Evolutionary conservation across 2,888 invertebrate species (phyloP).

Genomic region (Megamerina dolium): DNA sequence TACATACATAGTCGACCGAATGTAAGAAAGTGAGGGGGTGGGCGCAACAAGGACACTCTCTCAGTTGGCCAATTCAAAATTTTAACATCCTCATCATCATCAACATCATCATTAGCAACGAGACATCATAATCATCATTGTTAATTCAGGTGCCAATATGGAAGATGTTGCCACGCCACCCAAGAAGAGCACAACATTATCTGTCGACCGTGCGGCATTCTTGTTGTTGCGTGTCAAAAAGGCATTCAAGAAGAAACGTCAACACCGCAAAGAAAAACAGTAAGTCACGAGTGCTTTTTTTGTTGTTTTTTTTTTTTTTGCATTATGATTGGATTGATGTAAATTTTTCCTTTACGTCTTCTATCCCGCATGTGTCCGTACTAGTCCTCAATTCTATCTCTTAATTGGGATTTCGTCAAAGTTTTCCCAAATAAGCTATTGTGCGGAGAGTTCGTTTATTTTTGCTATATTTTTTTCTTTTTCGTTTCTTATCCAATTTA

Average conservation of each 20-base stretch:
- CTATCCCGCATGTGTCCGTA: too few species aligned
- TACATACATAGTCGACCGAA: too few species aligned
- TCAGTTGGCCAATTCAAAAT: too few species aligned
- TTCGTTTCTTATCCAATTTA: too few species aligned
- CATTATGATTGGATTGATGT: neutral
- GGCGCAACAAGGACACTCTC: too few species aligned
- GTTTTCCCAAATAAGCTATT: too few species aligned
- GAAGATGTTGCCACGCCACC: slow-evolving; percentile 30
- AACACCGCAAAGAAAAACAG: slow-evolving; percentile 81
- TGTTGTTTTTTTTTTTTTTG: neutral
- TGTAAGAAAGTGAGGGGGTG: too few species aligned
- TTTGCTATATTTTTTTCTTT: neutral
- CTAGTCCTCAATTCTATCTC: too few species aligned
- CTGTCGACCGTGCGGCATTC: slow-evolving; percentile 86
- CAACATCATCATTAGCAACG: slow-evolving; percentile 8
- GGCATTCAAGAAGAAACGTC: slow-evolving; percentile 84
- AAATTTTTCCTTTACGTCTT: neutral
- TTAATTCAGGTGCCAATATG: too few species aligned
- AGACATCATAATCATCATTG: too few species aligned
- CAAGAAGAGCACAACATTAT: slow-evolving; percentile 54
- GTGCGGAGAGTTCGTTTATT: neutral
- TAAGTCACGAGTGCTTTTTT: slow-evolving; percentile 51
- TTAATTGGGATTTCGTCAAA: too few species aligned
- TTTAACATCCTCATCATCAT: slow-evolving; percentile 4
- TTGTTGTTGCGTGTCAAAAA: slow-evolving; percentile 79